These are phyloP conservation scores for Anguilla japonica DNA, from an alignment of 2,113 vertebrate genomes.

Conservation along the genomic window DNA sequence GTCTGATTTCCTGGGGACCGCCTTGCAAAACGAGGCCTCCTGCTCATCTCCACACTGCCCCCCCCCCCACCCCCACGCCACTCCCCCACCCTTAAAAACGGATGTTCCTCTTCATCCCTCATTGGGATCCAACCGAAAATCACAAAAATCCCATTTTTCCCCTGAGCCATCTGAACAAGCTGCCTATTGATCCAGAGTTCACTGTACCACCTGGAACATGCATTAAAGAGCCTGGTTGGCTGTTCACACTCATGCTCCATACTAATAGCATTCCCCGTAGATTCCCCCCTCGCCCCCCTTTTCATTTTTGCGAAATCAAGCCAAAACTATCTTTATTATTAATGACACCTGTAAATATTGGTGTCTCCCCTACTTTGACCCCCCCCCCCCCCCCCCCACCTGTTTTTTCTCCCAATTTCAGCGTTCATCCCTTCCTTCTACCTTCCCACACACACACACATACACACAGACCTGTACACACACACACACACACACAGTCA, in stretches of 20 bases:
- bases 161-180: background rate
- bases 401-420: conserved; percentile 39
- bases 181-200: background rate
- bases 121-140: background rate
- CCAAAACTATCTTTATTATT: conserved; percentile 58
- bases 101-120: background rate
- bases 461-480: too few species aligned
- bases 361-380: conserved; percentile 56
- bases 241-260: too few species aligned
- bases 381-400: conserved; percentile 30
- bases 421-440: conserved; percentile 4
- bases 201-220: background rate
- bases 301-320: conserved; percentile 53
- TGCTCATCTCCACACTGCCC: background rate
- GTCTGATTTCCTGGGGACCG: conserved; percentile 2
- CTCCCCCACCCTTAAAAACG: background rate
- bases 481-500: too few species aligned
- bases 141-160: background rate
- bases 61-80: too few species aligned
- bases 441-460: background rate
- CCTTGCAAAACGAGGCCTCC: background rate
- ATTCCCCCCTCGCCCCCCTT: conserved; percentile 30
- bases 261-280: background rate
- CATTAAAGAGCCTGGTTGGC: background rate
- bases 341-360: conserved; percentile 64